Conservation (phyloP, 2,113 vertebrate species). For the Mungos mungo region DNA sequence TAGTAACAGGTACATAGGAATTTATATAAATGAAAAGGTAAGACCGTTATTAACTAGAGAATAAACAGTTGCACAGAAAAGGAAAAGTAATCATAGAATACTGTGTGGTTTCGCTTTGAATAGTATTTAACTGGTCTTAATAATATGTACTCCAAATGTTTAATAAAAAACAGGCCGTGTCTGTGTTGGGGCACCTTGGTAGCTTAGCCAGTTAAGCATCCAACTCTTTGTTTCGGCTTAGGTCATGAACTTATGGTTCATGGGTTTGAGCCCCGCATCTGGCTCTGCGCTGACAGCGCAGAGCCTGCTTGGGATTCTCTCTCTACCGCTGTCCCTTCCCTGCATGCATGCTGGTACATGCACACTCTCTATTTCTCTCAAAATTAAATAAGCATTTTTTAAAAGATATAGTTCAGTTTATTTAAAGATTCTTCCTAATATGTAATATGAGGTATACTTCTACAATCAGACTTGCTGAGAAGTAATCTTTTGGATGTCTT, state of each 20-base stretch:
- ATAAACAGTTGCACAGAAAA: background rate
- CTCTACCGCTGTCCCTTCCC: too few relatives aligned
- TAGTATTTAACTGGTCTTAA: background rate
- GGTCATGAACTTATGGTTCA: too few relatives aligned
- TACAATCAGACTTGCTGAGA: background rate
- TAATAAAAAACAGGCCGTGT: background rate
- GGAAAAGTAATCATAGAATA: background rate
- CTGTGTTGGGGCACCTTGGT: background rate
- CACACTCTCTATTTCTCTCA: too few relatives aligned
- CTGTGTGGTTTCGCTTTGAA: background rate
- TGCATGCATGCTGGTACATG: too few relatives aligned
- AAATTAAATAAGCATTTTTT: too few relatives aligned
- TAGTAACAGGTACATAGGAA: background rate
- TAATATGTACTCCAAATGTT: background rate
- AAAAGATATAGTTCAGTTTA: too few relatives aligned
- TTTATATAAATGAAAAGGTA: background rate
- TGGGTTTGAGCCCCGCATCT: too few relatives aligned
- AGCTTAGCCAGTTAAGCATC: background rate
- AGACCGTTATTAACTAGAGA: background rate
- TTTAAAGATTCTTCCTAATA: background rate
- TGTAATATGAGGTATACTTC: background rate
- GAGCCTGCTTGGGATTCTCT: too few relatives aligned
- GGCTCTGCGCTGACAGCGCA: too few relatives aligned
- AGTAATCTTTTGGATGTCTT: background rate
- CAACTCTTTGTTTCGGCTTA: background rate